Evolutionary conservation across 2,113 vertebrate species (phyloP).

Genomic region (Leptosomus discolor): DNA sequence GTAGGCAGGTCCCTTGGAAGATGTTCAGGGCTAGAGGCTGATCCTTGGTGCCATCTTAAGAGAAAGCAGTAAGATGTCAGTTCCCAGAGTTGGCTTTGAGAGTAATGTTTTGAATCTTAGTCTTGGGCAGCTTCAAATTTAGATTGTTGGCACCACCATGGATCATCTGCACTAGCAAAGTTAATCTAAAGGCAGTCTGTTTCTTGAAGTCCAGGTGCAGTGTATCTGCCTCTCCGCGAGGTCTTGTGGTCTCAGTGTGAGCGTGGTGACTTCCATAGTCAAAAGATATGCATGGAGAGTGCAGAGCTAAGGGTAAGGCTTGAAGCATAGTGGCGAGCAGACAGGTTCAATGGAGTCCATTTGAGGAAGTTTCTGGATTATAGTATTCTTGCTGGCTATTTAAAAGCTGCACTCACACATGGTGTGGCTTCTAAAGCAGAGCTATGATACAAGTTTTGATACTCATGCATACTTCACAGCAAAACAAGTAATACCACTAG

Average conservation of each 20-base stretch:
- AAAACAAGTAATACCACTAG: not conserved
- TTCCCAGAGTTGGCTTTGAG: not conserved
- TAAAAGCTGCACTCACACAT: not conserved
- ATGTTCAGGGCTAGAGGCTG: not conserved
- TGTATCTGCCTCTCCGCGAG: accelerated
- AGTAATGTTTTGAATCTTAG: not conserved
- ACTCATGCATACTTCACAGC: not conserved
- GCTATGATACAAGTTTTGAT: not conserved
- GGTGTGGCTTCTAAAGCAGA: not conserved
- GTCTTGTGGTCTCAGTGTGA: not conserved
- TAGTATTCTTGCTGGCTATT: not conserved
- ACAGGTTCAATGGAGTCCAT: not conserved
- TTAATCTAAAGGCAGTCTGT: not conserved
- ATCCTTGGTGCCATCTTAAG: not conserved
- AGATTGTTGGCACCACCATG: not conserved
- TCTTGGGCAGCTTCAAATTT: not conserved
- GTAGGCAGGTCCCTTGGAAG: not conserved
- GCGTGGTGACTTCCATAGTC: not conserved
- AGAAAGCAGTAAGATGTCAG: not conserved
- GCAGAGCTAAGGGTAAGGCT: not conserved
- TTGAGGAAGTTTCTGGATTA: not conserved
- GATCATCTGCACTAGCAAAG: not conserved
- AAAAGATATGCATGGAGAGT: not conserved
- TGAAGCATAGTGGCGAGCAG: not conserved
- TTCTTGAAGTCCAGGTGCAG: not conserved